Base-by-base conservation (phyloP, 2,797 vertebrate species). In the Tiaroga cobitis region DNA sequence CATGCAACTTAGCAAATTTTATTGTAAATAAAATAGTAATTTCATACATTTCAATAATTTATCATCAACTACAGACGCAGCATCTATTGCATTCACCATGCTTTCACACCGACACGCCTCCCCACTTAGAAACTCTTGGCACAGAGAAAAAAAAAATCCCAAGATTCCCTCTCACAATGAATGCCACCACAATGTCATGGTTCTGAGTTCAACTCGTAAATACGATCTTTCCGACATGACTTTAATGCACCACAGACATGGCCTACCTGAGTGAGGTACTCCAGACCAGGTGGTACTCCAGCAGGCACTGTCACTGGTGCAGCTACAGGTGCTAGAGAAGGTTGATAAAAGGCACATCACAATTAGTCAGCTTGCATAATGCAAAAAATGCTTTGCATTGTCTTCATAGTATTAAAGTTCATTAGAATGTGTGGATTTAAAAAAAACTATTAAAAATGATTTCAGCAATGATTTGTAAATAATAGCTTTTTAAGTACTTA, bases 191-290 rank as follows among this genome's bases (percentile, higher is more conserved):
- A n/a, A n/a, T n/a, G n/a, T n/a, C 15, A 77, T 16, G 34, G 0
- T n/a, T n/a, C n/a, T n/a, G 7, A 37, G 37, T 16, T 59, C 13
- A 61, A 41, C 11, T n/a, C 5, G 7, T 41, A 39, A 61, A 26
- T 26, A 26, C 1, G 0, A 59, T n/a, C 24, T 76, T 51, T 51
- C 21, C 1, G 2, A 7, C 43, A 19, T 56, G 34, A 18, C 34
- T 77, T 61, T 43, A 29, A 32, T 9, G n/a, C 15, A 49, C 34
- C 51, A 54, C 41, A 84, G 61, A 39, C 21, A 18, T 5, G 24
- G 15, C 89, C 29, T 85, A 97, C 97, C 96, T 97, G 97, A 37
- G 94, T 90, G 75, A 97, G 95, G 89, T 97, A 97, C 85, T 97
- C 97, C 0, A 97, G 94, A 8, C 96, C 96, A 0, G 95, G 93